Conservation (phyloP, 2,888 invertebrate genomes). For the Antheraea yamamai region DNA sequence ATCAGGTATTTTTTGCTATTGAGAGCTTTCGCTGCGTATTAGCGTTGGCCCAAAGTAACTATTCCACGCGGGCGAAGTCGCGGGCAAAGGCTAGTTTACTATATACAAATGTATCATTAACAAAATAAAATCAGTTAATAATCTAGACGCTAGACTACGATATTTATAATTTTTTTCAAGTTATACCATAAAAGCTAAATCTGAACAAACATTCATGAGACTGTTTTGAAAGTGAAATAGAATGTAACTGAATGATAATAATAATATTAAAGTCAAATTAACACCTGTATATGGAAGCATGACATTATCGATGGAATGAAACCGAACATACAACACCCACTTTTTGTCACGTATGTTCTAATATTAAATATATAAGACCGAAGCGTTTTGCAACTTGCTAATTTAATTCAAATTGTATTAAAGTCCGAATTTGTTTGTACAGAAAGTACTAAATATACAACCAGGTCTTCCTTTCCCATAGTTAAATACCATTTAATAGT, state of each 20-base stretch:
- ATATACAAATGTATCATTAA: neutral
- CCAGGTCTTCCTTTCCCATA: too few species aligned
- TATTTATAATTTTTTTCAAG: neutral
- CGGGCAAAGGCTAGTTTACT: too few species aligned
- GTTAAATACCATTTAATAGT: too few species aligned
- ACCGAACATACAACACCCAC: constrained; percentile 4
- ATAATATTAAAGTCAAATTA: constrained; percentile 16
- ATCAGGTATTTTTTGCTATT: too few species aligned
- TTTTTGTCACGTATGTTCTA: neutral
- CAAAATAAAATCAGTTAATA: neutral
- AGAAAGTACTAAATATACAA: too few species aligned
- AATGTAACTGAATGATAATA: constrained; percentile 1
- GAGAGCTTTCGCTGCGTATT: too few species aligned
- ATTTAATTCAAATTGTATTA: neutral
- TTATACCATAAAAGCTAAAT: neutral
- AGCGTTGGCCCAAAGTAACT: too few species aligned
- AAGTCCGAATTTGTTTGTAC: too few species aligned
- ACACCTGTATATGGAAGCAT: constrained; percentile 18
- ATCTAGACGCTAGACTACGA: neutral
- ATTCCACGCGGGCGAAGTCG: too few species aligned
- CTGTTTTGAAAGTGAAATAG: neutral
- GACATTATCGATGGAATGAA: constrained; percentile 9
- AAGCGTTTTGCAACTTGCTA: neutral
- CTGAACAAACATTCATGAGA: neutral
- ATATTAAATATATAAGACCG: neutral